These are phyloP conservation scores for Tupiocoris notatus DNA, from an alignment of 2,888 invertebrate species.

Conservation along the genomic window DNA sequence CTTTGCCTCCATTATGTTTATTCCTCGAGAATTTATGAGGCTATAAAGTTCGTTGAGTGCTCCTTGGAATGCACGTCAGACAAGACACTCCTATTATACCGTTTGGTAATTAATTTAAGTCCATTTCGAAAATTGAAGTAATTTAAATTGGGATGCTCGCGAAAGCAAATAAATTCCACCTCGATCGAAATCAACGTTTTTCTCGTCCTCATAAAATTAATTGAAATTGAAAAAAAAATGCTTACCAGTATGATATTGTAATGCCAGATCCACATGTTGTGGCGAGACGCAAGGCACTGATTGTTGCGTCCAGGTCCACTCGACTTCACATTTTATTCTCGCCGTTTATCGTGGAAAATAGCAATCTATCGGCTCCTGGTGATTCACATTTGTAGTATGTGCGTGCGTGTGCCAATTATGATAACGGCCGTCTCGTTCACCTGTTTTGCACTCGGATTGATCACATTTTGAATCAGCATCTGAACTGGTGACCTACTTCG, in stretches of 20 bases:
- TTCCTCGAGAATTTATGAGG: too few relatives aligned
- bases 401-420: background rate
- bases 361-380: background rate
- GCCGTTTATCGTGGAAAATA: background rate
- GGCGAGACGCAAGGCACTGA: background rate
- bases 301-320: background rate
- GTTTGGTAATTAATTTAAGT: too few relatives aligned
- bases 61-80: too few relatives aligned
- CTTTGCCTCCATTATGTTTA: too few relatives aligned
- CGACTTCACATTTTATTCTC: background rate
- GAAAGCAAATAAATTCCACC: too few relatives aligned
- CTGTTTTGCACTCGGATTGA: background rate
- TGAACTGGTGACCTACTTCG: background rate
- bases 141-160: too few relatives aligned
- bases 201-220: too few relatives aligned
- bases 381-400: background rate
- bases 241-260: background rate
- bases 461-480: background rate
- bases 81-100: too few relatives aligned
- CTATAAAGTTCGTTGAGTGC: too few relatives aligned
- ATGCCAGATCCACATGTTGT: background rate
- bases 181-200: too few relatives aligned
- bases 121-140: too few relatives aligned
- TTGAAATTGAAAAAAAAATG: too few relatives aligned
- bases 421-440: background rate